Evolutionary conservation across 2,113 vertebrate species (phyloP).

Genomic region (Raja brachyura): DNA sequence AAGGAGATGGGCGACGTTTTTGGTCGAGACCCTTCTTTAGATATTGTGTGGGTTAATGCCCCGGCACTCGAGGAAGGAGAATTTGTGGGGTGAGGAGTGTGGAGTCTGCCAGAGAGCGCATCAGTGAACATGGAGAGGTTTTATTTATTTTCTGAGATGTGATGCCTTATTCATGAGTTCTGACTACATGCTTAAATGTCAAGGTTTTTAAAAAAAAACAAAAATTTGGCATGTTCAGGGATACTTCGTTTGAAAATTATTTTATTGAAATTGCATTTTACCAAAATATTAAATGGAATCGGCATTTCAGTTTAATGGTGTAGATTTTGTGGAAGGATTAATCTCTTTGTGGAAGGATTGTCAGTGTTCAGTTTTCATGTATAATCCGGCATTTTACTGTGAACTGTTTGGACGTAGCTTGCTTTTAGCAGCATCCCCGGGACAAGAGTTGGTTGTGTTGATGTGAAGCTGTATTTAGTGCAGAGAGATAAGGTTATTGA

Average conservation of each 20-base stretch:
- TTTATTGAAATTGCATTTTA: background rate
- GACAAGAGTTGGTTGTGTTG: background rate
- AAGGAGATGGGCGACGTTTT: no score
- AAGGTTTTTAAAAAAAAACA: background rate
- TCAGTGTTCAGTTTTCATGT: background rate
- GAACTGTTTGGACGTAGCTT: background rate
- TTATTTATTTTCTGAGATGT: background rate
- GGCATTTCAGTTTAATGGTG: background rate
- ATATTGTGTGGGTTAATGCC: background rate
- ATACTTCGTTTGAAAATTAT: constrained; percentile 2
- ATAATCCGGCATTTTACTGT: background rate
- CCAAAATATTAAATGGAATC: background rate
- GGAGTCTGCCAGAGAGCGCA: background rate
- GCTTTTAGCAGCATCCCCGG: background rate
- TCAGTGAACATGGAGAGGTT: background rate
- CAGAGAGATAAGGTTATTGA: background rate
- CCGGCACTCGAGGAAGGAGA: no score
- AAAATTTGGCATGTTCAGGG: background rate
- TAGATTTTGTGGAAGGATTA: background rate
- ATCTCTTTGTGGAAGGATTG: background rate
- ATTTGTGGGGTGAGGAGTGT: no score
- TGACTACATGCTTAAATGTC: no score
- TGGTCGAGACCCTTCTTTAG: no score
- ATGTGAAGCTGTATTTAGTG: background rate
- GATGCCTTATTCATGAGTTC: background rate